phyloP scores from a whole-genome alignment of 2,113 vertebrate species.

The Bagarius yarrelli region DNA sequence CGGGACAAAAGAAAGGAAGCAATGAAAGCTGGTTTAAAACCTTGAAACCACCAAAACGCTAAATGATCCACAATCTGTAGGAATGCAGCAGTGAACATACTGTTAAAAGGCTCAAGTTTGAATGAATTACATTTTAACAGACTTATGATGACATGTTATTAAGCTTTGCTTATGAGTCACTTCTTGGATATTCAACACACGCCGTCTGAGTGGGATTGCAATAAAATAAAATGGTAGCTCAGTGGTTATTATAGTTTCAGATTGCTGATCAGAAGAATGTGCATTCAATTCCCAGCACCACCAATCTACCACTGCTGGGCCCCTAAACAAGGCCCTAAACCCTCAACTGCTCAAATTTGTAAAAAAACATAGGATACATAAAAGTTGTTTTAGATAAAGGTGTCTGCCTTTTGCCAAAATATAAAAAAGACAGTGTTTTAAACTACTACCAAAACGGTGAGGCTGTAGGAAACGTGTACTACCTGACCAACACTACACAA shows the following conservation, averaged over 20 bases:
- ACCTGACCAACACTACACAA: not conserved
- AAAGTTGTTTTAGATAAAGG: too few species aligned
- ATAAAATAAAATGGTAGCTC: not conserved
- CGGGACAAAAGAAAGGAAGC: not conserved
- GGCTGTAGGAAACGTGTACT: not conserved
- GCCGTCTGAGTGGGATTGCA: not conserved
- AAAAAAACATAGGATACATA: too few species aligned
- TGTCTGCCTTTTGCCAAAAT: too few species aligned
- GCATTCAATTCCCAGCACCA: too few species aligned
- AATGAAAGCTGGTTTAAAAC: conserved; percentile 10
- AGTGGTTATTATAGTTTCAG: too few species aligned
- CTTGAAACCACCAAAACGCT: conserved; percentile 18
- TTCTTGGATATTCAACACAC: not conserved
- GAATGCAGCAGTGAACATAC: not conserved
- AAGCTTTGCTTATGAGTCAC: not conserved
- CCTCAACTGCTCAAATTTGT: too few species aligned
- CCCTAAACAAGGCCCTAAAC: too few species aligned
- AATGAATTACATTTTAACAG: not conserved
- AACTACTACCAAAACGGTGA: not conserved
- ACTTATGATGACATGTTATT: not conserved
- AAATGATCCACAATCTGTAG: conserved; percentile 1
- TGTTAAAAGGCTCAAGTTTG: not conserved
- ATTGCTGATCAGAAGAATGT: too few species aligned
- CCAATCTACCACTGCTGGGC: too few species aligned
- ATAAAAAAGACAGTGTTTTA: not conserved